These are phyloP conservation scores for Formicarius rufipectus DNA, from an alignment of 2,113 vertebrate species.

Conservation along the genomic window DNA sequence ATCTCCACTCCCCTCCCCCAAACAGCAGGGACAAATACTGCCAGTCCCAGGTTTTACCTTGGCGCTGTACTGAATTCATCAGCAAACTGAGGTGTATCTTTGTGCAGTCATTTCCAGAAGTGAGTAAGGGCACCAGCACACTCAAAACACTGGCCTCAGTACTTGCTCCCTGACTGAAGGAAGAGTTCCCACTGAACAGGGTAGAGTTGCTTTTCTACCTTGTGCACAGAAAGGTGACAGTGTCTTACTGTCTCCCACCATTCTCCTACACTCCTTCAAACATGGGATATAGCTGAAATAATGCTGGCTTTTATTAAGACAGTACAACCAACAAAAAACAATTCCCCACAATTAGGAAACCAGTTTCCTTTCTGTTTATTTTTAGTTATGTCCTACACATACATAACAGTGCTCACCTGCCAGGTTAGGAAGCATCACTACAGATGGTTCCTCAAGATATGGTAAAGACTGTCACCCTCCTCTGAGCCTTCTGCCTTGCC, in stretches of 20 bases:
- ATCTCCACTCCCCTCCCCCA: accelerated
- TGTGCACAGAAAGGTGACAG: neutral
- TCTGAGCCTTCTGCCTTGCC: neutral
- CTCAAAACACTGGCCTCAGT: neutral
- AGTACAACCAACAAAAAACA: neutral
- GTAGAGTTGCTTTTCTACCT: accelerated
- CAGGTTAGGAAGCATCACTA: neutral
- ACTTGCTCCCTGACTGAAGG: neutral
- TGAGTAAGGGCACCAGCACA: neutral
- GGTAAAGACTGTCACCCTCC: neutral
- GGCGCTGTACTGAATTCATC: neutral
- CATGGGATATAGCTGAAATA: neutral
- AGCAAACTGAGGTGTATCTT: neutral
- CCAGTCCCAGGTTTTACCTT: neutral
- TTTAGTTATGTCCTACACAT: neutral
- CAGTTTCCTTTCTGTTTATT: neutral
- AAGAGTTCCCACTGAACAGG: neutral
- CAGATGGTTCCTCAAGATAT: neutral
- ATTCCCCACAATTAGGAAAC: neutral
- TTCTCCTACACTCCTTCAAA: neutral
- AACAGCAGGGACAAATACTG: neutral
- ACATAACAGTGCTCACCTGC: accelerated
- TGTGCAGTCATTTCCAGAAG: neutral
- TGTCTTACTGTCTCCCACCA: neutral
- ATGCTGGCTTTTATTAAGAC: neutral